Percentiles rank a stretch among this genome's conserved stretches.
Conservation (phyloP, 2,797 vertebrate genomes). For the Ispidina lecontei region DNA sequence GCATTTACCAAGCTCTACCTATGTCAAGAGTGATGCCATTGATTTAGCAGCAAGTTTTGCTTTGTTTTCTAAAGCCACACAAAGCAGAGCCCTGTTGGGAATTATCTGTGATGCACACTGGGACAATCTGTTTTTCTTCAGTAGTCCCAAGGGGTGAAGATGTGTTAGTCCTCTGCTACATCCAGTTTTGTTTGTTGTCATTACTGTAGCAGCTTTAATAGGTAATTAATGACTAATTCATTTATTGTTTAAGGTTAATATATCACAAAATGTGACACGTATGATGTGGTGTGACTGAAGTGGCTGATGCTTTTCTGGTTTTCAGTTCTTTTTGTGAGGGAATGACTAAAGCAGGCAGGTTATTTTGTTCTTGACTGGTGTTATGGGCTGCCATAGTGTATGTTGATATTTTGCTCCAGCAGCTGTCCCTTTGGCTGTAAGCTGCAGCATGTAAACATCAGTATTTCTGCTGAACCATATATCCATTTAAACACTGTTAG, state of each 20-base stretch:
- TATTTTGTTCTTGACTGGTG: not conserved
- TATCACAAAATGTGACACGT: not conserved
- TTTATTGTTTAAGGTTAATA: not conserved
- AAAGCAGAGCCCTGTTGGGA: not conserved
- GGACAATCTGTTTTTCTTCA: not conserved
- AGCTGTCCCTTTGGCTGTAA: not conserved
- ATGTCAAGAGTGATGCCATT: not conserved
- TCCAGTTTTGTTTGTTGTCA: not conserved
- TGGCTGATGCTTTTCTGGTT: not conserved
- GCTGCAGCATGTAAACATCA: not conserved
- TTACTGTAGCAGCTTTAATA: not conserved
- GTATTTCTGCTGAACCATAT: not conserved
- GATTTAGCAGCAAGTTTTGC: not conserved
- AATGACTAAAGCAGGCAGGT: not conserved
- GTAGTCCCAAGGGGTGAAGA: not conserved
- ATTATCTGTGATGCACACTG: not conserved
- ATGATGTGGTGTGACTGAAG: not conserved
- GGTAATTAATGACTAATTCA: not conserved
- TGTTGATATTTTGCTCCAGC: not conserved
- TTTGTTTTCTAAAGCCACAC: not conserved
- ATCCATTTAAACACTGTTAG: not conserved
- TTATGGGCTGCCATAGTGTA: not conserved
- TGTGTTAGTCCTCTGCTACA: not conserved
- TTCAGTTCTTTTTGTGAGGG: not conserved
- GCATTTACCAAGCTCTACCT: not conserved